Evolutionary conservation across 2,888 invertebrate genomes (phyloP).

Genomic region (Lissocephala sabroskyi): DNA sequence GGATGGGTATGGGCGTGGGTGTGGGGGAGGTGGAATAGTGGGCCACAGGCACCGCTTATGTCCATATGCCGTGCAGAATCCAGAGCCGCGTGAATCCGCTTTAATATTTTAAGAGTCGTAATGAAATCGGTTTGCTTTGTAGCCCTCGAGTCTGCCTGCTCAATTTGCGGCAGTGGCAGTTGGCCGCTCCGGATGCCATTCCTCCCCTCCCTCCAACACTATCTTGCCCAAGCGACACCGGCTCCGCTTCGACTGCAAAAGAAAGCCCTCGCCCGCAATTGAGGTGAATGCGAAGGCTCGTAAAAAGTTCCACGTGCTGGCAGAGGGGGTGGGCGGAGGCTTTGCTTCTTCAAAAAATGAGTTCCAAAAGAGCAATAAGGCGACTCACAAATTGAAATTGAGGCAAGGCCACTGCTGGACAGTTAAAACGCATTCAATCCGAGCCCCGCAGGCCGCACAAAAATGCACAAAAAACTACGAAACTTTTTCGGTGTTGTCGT

Average conservation of each 20-base stretch:
- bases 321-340: slow-evolving; percentile 30
- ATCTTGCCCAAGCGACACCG: too few relatives aligned
- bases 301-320: slow-evolving; percentile 40
- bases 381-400: too few relatives aligned
- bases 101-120: slow-evolving; percentile 59
- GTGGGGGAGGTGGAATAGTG: too few relatives aligned
- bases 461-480: too few relatives aligned
- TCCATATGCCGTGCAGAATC: background rate
- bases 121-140: slow-evolving; percentile 55
- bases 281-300: slow-evolving; percentile 23
- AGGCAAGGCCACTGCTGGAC: too few relatives aligned
- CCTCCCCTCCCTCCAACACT: background rate
- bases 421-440: too few relatives aligned
- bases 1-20: too few relatives aligned
- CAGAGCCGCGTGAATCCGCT: slow-evolving; percentile 32
- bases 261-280: too few relatives aligned
- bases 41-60: background rate
- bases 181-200: slow-evolving; percentile 4
- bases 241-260: background rate
- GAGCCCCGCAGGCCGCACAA: too few relatives aligned
- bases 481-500: too few relatives aligned
- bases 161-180: slow-evolving; percentile 38
- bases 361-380: slow-evolving; percentile 30
- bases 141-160: slow-evolving; percentile 41
- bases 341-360: slow-evolving; percentile 26